Base-by-base conservation (phyloP, 53 echinoderm and acorn worm genomes). In the Echinarachnius parma region DNA sequence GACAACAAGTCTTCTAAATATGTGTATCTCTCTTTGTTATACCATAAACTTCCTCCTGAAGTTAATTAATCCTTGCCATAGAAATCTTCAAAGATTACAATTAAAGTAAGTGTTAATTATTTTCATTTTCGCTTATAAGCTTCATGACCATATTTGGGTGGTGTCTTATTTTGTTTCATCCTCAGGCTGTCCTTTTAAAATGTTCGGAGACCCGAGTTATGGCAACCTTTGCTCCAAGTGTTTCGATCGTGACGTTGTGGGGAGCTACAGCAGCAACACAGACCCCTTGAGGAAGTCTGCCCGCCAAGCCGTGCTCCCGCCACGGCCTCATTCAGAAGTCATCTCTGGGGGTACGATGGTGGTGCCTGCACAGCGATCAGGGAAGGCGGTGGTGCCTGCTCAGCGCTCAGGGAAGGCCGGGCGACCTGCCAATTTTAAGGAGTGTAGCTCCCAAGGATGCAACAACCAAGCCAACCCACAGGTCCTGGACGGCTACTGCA, bases 401-500 rank as follows among this genome's bases (percentile, higher is more conserved):
- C 31, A 49, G 1, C 7, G 68, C 29, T 10, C 34, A 24, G 4
- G 13, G 9, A 8, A 10, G 9, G 21, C 31, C 5, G 0, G 36
- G 13, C 31, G 46, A 1, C 74, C 84, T 9, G 31, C 52, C 21
- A 74, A 82, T 46, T 74, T 33, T 64, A 64, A 24, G 27, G 56
- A 58, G 59, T 89, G 84, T 26, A 21, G 55, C 23, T 14, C 26
- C 5, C 37, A 31, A 15, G 83, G 39, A 13, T 91, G 91, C 48
- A 4, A 16, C 3, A 77, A 83, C 2, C 83, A 79, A 24, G 91
- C 83, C 47, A 91, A 91, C 27, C 16, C 63, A 5, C 78, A 91
- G 55, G 80, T 86, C 25, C 28, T 86, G 32, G 78, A 91, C 4
- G 91, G 91, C 7, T 83, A 60, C 61, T 91, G 91, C 18, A 82